phyloP scores from a whole-genome alignment of 2,888 invertebrate genomes.

The Cecidostiba fungosa region DNA sequence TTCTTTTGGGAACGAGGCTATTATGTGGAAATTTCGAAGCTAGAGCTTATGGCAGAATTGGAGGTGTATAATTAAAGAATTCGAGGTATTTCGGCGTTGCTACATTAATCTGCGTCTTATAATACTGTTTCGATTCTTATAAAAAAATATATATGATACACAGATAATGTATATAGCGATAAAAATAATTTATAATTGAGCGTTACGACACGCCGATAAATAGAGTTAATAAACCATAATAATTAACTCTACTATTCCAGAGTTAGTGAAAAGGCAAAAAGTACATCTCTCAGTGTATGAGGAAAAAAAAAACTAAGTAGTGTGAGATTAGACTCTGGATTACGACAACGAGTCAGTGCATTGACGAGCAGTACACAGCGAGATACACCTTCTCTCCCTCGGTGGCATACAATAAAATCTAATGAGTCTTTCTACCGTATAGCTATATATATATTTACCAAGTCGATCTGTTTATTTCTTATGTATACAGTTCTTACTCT shows the following conservation, averaged over 20 bases:
- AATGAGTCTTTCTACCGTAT: conserved; percentile 44
- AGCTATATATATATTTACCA: neutral
- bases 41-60: conserved; percentile 1
- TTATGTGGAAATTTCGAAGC: conserved; percentile 48
- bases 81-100: conserved; percentile 36
- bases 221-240: conserved; percentile 5
- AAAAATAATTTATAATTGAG: conserved; percentile 3
- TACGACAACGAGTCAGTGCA: conserved; percentile 29
- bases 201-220: conserved; percentile 3
- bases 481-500: neutral
- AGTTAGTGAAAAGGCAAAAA: neutral
- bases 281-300: neutral
- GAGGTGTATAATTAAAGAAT: conserved; percentile 35
- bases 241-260: neutral
- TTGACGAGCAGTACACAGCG: neutral
- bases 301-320: conserved; percentile 27
- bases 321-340: conserved; percentile 47
- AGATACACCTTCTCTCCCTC: conserved; percentile 22
- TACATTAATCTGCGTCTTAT: conserved; percentile 48
- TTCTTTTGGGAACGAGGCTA: neutral
- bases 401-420: conserved; percentile 60
- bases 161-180: neutral
- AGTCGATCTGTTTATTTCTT: neutral
- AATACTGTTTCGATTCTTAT: too few relatives aligned
- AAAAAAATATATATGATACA: too few relatives aligned